phyloP scores from a whole-genome alignment of 2,113 vertebrate species.

The Alectura lathami region DNA sequence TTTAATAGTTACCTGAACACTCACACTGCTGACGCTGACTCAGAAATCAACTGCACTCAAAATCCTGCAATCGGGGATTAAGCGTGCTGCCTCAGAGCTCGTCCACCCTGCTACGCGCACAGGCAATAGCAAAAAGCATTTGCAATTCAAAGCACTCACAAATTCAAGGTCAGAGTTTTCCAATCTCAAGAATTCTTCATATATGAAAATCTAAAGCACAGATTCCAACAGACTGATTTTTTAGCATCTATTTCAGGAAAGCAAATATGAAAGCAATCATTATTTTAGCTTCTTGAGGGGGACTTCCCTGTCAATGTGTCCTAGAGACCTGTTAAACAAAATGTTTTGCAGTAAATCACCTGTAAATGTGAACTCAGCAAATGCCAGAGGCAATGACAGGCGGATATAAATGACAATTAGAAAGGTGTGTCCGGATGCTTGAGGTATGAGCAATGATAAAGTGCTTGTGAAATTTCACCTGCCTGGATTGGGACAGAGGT shows the following conservation, averaged over 20 bases:
- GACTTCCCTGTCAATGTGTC: neutral
- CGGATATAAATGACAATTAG: conserved; percentile 67
- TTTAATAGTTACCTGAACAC: neutral
- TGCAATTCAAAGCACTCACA: neutral
- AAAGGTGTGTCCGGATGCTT: conserved; percentile 66
- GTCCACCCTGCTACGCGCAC: neutral
- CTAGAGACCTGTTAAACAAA: conserved; percentile 11
- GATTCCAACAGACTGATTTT: neutral
- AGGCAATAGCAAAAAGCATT: neutral
- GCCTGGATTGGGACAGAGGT: conserved; percentile 2
- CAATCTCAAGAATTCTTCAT: neutral
- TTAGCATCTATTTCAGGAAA: neutral
- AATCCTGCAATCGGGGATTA: conserved; percentile 2
- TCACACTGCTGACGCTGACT: neutral
- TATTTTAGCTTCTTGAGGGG: conserved; percentile 13
- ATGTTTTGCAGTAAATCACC: conserved; percentile 50
- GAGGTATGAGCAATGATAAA: conserved; percentile 64
- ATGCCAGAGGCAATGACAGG: conserved; percentile 62
- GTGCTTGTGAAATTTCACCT: conserved; percentile 59
- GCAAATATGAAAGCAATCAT: neutral
- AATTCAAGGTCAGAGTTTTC: conserved; percentile 30
- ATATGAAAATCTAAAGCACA: neutral
- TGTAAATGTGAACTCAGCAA: conserved; percentile 63
- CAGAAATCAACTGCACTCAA: neutral
- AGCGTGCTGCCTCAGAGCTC: neutral